These are phyloP conservation scores for Umimayanthus kanabou DNA, from an alignment of 92 coral and sea anemone genomes.

Conservation along the genomic window DNA sequence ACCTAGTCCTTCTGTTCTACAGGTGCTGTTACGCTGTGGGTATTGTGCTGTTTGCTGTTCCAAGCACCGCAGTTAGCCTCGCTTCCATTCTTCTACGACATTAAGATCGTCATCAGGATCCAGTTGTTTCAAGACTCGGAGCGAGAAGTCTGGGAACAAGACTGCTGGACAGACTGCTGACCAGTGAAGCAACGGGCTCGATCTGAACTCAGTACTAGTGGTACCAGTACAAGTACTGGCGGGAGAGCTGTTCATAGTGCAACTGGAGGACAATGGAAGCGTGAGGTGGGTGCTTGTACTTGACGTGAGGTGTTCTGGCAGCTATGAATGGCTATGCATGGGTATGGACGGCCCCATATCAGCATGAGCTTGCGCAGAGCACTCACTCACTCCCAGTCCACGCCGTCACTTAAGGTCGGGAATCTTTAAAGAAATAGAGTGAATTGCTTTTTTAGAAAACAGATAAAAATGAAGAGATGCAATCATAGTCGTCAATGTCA, in stretches of 20 bases:
- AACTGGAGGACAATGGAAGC: not conserved
- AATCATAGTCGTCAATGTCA: too few relatives aligned
- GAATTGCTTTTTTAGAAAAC: not conserved
- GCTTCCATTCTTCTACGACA: not conserved
- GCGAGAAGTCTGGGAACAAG: not conserved
- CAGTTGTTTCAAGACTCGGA: not conserved
- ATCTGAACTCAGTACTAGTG: not conserved
- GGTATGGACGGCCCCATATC: not conserved
- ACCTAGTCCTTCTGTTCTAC: not conserved
- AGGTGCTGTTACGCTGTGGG: not conserved
- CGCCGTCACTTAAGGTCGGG: not conserved
- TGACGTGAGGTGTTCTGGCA: not conserved
- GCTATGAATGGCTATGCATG: too few relatives aligned
- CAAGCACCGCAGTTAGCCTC: not conserved
- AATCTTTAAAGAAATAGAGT: not conserved
- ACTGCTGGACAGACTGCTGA: not conserved
- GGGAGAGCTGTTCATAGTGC: not conserved
- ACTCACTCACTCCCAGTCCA: not conserved
- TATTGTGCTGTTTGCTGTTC: not conserved
- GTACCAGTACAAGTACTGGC: not conserved
- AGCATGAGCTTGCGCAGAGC: not conserved
- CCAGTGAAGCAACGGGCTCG: not conserved
- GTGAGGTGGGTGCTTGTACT: not conserved
- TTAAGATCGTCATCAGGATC: not conserved
- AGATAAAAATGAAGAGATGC: too few relatives aligned